Percentiles rank a stretch among this genome's conserved stretches.
Conservation (phyloP, 1,140 invertebrate genomes). For the Trachelipus rathkii region DNA sequence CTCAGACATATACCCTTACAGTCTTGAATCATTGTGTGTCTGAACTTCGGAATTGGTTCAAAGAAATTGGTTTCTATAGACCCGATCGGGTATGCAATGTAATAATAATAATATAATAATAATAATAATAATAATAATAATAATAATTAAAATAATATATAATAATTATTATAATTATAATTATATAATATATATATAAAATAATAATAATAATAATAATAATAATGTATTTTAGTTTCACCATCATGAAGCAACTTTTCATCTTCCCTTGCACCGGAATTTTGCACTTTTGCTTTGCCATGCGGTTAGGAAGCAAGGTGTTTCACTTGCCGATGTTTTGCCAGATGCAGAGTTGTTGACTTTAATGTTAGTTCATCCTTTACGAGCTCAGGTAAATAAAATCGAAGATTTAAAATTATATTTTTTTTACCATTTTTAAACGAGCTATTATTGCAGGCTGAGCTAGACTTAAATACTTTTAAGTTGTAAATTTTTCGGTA, state of each 20-base stretch:
- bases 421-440: no score
- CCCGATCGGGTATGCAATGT: conserved; percentile 64
- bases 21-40: conserved; percentile 69
- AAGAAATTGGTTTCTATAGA: conserved; percentile 69
- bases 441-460: no score
- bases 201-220: neutral
- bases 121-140: neutral
- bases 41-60: conserved; percentile 79
- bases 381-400: conserved; percentile 86
- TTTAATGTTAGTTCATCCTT: conserved; percentile 79
- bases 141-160: neutral
- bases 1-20: conserved; percentile 66
- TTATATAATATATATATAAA: neutral
- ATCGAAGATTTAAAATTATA: no score
- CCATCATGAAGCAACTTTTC: conserved; percentile 61
- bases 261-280: conserved; percentile 91
- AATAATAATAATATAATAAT: neutral
- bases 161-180: neutral
- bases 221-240: conserved; percentile 15
- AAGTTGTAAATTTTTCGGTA: no score
- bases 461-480: no score
- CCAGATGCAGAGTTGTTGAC: conserved; percentile 73
- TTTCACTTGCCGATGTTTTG: conserved; percentile 69
- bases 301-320: conserved; percentile 74
- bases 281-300: conserved; percentile 87